phyloP scores from a whole-genome alignment of 2,113 vertebrate species.

The Hepsetus odoe region DNA sequence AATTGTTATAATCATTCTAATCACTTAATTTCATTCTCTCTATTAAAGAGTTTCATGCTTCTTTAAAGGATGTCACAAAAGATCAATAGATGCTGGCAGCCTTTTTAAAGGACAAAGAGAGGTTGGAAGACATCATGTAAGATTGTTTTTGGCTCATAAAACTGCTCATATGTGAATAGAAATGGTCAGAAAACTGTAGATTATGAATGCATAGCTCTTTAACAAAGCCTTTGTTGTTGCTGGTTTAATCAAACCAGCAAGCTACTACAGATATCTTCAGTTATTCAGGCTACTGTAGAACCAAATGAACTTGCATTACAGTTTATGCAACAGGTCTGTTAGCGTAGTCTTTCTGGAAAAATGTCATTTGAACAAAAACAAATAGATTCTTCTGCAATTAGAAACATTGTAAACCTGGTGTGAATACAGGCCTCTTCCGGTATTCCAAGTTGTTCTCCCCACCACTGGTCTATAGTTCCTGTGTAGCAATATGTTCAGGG shows the following conservation, averaged over 20 bases:
- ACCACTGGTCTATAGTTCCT: slow-evolving; percentile 29
- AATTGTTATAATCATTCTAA: too few relatives aligned
- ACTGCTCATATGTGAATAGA: too few relatives aligned
- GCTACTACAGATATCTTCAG: neutral
- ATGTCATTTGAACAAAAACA: neutral
- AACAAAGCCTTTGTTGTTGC: neutral
- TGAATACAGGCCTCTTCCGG: neutral
- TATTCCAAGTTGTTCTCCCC: neutral
- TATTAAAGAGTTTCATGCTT: too few relatives aligned
- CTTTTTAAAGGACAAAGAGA: too few relatives aligned
- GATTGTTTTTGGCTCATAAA: too few relatives aligned
- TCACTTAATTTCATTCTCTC: too few relatives aligned
- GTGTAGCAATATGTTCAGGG: slow-evolving; percentile 33
- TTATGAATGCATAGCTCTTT: slow-evolving; percentile 3
- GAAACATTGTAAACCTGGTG: neutral
- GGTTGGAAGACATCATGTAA: too few relatives aligned
- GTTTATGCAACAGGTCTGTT: neutral
- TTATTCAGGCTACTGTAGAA: neutral
- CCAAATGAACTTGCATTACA: neutral
- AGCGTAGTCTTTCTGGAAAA: neutral
- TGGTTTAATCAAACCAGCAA: neutral
- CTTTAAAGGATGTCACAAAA: too few relatives aligned
- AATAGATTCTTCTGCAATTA: neutral
- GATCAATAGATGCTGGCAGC: too few relatives aligned
- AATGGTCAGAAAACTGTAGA: too few relatives aligned